Evolutionary conservation across 2,797 vertebrate species (phyloP).

Genomic region (Vultur gryphus): DNA sequence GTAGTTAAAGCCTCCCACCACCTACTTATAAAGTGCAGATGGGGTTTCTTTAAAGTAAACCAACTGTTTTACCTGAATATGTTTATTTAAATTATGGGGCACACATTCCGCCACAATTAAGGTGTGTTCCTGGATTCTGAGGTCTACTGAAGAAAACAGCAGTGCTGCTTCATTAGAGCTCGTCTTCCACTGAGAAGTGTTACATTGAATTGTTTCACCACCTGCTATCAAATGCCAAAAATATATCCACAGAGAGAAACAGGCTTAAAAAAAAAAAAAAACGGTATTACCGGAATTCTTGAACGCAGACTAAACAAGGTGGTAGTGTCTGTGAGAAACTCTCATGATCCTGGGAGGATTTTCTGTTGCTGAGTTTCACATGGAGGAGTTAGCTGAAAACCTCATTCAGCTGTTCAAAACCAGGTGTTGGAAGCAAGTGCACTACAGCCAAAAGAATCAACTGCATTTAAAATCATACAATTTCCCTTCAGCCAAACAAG

Average conservation of each 20-base stretch:
- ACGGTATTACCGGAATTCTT: neutral
- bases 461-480: neutral
- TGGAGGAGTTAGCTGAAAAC: neutral
- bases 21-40: neutral
- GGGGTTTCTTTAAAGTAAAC: neutral
- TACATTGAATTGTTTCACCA: neutral
- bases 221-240: neutral
- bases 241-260: neutral
- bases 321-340: neutral
- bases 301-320: neutral
- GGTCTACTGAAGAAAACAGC: neutral
- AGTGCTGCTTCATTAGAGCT: neutral
- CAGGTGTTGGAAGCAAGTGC: neutral
- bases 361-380: neutral
- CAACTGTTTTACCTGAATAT: neutral
- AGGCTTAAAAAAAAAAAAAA: neutral
- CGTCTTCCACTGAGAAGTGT: neutral
- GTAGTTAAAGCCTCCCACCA: neutral
- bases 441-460: neutral
- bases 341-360: neutral
- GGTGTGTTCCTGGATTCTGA: neutral
- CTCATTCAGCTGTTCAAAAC: neutral
- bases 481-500: neutral
- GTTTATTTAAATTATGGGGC: neutral
- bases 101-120: neutral